Evolutionary conservation across 2,797 vertebrate genomes (phyloP).

Genomic region (Pyrocephalus nanus): DNA sequence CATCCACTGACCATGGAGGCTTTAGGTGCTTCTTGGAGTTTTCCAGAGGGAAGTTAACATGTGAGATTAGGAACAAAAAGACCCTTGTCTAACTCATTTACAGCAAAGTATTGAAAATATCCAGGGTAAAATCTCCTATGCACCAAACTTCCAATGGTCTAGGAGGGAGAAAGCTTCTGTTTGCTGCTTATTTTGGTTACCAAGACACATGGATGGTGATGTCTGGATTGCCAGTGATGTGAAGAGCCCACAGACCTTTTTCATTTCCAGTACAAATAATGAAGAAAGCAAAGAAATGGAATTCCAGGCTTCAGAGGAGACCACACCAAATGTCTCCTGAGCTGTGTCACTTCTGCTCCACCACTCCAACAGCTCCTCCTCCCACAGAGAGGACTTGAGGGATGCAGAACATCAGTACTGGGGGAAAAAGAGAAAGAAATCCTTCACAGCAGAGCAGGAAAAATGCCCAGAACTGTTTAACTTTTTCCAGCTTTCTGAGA

Average conservation of each 20-base stretch:
- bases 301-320: neutral
- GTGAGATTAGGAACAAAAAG: neutral
- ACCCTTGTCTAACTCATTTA: neutral
- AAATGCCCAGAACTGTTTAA: neutral
- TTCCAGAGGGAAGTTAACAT: neutral
- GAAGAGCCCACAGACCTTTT: neutral
- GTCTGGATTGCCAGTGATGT: neutral
- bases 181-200: neutral
- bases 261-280: neutral
- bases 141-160: neutral
- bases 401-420: neutral
- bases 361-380: neutral
- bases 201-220: accelerated
- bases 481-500: constrained; percentile 12
- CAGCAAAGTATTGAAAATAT: neutral
- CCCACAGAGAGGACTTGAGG: neutral
- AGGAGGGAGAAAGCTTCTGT: neutral
- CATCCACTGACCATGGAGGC: neutral
- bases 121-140: neutral
- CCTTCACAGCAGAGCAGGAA: neutral
- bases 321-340: too few relatives aligned
- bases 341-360: neutral
- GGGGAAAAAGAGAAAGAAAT: neutral
- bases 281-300: neutral
- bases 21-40: neutral